Evolutionary conservation across 2,888 invertebrate species (phyloP), one percentile per base, ranked within the genome.

Genomic region (Azorinus chamasolen): DNA sequence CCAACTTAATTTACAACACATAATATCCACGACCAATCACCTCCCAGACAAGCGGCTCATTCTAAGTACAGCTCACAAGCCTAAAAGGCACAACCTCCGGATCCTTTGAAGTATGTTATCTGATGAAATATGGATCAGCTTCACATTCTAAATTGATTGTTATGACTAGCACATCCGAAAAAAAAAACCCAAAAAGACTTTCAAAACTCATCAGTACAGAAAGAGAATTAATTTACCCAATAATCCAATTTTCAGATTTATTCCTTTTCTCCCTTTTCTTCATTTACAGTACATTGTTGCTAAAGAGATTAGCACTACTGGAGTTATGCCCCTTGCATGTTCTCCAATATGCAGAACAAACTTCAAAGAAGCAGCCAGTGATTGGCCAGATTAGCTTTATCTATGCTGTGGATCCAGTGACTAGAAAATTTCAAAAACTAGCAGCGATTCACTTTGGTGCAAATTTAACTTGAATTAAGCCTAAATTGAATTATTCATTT

Each of bases 101-200:
- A 32, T 32, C 32, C 51, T 51, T 51, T 51, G 51, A 51, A 18
- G 18, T 22, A 6, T 5, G 5, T 22, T 39, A 55, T 55, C 55
- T 55, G 55, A 55, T 55, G 55, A 55, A 55, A 55, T 6, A 55
- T 55, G 55, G 39, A 55, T 55, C 22, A 41, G 20, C 53, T 53
- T 53, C 27, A 25, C 14, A 3, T 18, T 25, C 53, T 53, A 20
- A n/a, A n/a, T 53, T 53, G 53, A 53, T 53, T 53, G 53, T 53
- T 53, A 53, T 27, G 27, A 53, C 53, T 53, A 10, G 25, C 2
- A 53, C 24, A 53, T 53, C 53, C 24, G 24, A 53, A 16, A 20
- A 32, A 4, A 32, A 32, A 32, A 4, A n/a, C 14, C 14, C 51
- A 24, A 3, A 53, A 53, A 53, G 53, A 25, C 25, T 53, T 18